Conservation (phyloP, 2,888 invertebrate genomes). For the Melieria crassipennis region DNA sequence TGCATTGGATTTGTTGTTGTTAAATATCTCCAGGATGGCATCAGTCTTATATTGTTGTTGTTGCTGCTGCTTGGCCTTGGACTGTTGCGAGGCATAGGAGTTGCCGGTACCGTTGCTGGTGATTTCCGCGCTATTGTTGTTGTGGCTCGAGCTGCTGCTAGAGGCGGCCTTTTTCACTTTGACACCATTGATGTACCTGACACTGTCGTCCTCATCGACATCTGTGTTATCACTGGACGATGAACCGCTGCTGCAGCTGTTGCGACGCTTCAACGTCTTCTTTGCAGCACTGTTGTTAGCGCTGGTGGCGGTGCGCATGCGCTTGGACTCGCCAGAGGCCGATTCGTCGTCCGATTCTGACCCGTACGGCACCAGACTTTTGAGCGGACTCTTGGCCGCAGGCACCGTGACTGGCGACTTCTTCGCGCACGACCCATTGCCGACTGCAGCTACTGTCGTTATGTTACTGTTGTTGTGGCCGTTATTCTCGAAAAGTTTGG, state of each 20-base stretch:
- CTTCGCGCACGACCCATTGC: constrained; percentile 24
- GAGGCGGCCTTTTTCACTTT: constrained; percentile 40
- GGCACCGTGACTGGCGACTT: constrained; percentile 35
- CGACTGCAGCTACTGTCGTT: constrained; percentile 7
- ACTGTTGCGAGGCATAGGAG: constrained; percentile 34
- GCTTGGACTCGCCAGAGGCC: constrained; percentile 41
- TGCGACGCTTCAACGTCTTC: constrained; percentile 52
- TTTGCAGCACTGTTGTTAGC: constrained; percentile 28
- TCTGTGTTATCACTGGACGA: constrained; percentile 39
- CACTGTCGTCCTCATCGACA: constrained; percentile 41
- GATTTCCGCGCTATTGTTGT: constrained; percentile 11
- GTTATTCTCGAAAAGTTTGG: constrained; percentile 51
- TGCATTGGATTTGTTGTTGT: constrained; percentile 42
- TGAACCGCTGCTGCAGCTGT: constrained; percentile 34
- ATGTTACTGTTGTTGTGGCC: constrained; percentile 33
- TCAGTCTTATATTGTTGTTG: constrained; percentile 50
- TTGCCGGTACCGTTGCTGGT: constrained; percentile 26
- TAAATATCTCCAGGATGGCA: constrained; percentile 59
- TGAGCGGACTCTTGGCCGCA: constrained; percentile 48
- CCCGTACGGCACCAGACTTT: constrained; percentile 71
- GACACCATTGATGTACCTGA: constrained; percentile 31
- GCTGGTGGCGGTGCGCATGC: constrained; percentile 30
- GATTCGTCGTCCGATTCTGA: constrained; percentile 68
- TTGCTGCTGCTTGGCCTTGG: constrained; percentile 44
- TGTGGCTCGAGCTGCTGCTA: constrained; percentile 31